Evolutionary conservation across 2,113 vertebrate species (phyloP).

Genomic region (Rhynchopsitta pachyrhyncha): DNA sequence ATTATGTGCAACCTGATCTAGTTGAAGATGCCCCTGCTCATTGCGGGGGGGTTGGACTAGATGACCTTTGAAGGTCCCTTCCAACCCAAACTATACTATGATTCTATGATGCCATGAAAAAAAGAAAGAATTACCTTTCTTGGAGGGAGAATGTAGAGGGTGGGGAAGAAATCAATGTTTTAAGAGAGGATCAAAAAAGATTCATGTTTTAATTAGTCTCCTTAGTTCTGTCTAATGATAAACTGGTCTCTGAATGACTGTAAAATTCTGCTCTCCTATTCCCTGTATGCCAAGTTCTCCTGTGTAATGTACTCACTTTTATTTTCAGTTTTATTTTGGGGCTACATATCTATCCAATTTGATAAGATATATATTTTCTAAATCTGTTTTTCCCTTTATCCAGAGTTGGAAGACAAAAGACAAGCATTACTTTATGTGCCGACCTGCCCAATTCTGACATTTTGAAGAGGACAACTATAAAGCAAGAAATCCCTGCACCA

Average conservation of each 20-base stretch:
- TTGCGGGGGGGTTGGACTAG: background rate
- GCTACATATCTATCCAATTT: background rate
- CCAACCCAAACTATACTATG: background rate
- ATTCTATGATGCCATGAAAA: background rate
- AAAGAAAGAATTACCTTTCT: background rate
- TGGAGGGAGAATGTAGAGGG: background rate
- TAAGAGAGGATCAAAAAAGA: background rate
- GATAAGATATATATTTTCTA: background rate
- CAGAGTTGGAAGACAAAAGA: background rate
- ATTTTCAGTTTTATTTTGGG: background rate
- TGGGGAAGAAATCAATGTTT: background rate
- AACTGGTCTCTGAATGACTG: background rate
- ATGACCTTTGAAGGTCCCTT: background rate
- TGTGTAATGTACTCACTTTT: background rate
- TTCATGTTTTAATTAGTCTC: background rate
- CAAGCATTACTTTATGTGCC: background rate
- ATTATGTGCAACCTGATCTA: background rate
- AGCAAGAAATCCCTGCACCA: background rate
- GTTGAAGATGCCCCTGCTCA: background rate
- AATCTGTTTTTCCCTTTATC: background rate
- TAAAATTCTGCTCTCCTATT: background rate
- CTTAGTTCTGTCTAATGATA: background rate
- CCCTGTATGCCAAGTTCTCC: background rate
- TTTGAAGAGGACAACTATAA: background rate
- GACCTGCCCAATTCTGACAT: background rate